Conservation (phyloP, 2,888 invertebrate genomes). For the Eledona agricola region DNA sequence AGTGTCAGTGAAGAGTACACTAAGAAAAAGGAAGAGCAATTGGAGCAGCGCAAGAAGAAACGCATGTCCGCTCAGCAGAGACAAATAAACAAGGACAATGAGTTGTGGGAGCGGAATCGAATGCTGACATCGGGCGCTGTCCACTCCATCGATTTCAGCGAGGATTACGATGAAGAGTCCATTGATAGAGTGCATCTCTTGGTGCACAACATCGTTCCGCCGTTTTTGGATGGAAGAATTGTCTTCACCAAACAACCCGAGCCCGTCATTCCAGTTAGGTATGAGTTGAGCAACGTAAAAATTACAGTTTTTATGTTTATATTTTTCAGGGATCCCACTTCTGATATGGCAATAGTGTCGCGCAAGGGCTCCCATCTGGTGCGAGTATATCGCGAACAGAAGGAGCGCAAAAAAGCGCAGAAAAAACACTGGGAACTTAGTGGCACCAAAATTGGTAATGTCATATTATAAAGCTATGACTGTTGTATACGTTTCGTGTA, state of each 20-base stretch:
- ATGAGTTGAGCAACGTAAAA: conserved; percentile 35
- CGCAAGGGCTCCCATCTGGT: conserved; percentile 94
- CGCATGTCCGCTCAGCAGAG: conserved; percentile 94
- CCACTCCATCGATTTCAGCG: conserved; percentile 84
- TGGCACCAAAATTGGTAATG: conserved; percentile 85
- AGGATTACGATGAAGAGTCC: conserved; percentile 95
- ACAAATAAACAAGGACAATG: conserved; percentile 98
- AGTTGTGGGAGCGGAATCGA: conserved; percentile 97
- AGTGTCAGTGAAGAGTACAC: conserved; percentile 92
- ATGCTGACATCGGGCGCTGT: conserved; percentile 97
- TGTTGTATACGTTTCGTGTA: conserved; percentile 23
- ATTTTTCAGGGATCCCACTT: conserved; percentile 84
- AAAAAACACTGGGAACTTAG: conserved; percentile 99
- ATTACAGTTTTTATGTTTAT: not conserved
- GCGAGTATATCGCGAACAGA: conserved; percentile 90
- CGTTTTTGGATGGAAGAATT: conserved; percentile 97
- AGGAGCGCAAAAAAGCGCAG: conserved; percentile 95
- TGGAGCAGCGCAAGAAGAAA: conserved; percentile 89
- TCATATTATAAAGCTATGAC: no score
- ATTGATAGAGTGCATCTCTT: conserved; percentile 94
- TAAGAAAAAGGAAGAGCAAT: conserved; percentile 89
- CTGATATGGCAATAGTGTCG: conserved; percentile 96
- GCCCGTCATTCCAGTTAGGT: conserved; percentile 94
- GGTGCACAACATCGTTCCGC: conserved; percentile 98
- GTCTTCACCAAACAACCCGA: conserved; percentile 99